phyloP scores from a whole-genome alignment of 2,888 invertebrate genomes.

The Suillia variegata region DNA sequence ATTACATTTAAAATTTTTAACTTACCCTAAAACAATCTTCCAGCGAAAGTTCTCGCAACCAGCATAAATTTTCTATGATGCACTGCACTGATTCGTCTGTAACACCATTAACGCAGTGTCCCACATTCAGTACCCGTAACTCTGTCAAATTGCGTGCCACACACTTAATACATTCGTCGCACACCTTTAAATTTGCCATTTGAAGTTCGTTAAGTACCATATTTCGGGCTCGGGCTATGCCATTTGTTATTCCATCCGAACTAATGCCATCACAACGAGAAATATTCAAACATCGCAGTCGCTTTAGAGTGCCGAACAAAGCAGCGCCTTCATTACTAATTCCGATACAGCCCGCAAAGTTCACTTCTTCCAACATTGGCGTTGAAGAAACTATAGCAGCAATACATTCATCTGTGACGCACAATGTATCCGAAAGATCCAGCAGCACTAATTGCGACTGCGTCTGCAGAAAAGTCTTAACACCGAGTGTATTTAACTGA shows the following conservation, averaged over 20 bases:
- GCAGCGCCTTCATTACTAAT: slow-evolving; percentile 69
- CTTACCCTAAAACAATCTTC: slow-evolving; percentile 65
- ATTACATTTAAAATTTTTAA: too few relatives aligned
- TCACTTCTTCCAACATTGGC: slow-evolving; percentile 66
- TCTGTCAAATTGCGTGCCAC: slow-evolving; percentile 67
- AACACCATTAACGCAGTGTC: slow-evolving; percentile 73
- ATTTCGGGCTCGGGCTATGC: slow-evolving; percentile 65
- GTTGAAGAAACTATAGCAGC: slow-evolving; percentile 67
- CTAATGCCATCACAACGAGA: slow-evolving; percentile 72
- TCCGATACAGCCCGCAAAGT: slow-evolving; percentile 69
- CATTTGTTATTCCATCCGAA: slow-evolving; percentile 67
- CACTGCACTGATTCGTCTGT: slow-evolving; percentile 72
- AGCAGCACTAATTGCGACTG: slow-evolving; percentile 67
- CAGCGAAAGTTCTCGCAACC: slow-evolving; percentile 67
- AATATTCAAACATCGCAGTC: slow-evolving; percentile 68
- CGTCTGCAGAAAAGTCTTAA: slow-evolving; percentile 42
- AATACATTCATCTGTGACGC: slow-evolving; percentile 70
- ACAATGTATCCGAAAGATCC: slow-evolving; percentile 69
- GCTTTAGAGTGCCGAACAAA: slow-evolving; percentile 64
- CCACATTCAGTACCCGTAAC: slow-evolving; percentile 68
- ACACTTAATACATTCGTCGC: slow-evolving; percentile 67
- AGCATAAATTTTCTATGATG: slow-evolving; percentile 68
- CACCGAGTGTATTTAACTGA: slow-evolving; percentile 46
- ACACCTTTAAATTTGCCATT: slow-evolving; percentile 67
- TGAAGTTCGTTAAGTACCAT: slow-evolving; percentile 64